These are phyloP conservation scores for Aurelia aurita DNA, from an alignment of 30 jellyfish, hydroid and myxozoan genomes.

Conservation along the genomic window DNA sequence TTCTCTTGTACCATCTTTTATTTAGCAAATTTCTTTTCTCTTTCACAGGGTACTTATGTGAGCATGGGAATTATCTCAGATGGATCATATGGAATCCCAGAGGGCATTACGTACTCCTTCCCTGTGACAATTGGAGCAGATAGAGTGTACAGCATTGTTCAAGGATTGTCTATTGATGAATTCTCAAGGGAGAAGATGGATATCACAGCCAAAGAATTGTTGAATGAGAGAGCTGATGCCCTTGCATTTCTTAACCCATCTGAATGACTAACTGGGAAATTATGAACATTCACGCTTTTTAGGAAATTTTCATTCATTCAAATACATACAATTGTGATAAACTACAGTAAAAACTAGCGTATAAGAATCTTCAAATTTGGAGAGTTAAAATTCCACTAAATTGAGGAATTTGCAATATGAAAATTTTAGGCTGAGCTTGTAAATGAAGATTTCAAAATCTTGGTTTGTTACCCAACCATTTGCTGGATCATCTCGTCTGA, in stretches of 20 bases:
- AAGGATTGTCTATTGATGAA: constrained; percentile 85
- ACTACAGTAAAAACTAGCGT: neutral
- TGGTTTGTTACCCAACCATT: too few species aligned
- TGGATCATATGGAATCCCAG: constrained; percentile 98
- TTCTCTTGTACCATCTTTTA: too few species aligned
- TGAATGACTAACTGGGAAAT: constrained; percentile 69
- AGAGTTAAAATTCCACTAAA: too few species aligned
- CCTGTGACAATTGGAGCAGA: constrained; percentile 88
- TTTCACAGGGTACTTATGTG: constrained; percentile 70
- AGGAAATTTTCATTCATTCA: too few species aligned
- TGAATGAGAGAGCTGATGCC: constrained; percentile 84
- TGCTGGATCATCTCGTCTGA: too few species aligned
- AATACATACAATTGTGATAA: too few species aligned
- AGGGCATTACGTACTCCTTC: constrained; percentile 92
- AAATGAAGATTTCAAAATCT: too few species aligned
- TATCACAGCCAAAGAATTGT: constrained; percentile 89
- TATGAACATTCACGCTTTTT: neutral
- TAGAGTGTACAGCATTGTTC: constrained; percentile 84
- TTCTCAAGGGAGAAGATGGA: constrained; percentile 97
- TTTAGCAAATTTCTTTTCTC: too few species aligned
- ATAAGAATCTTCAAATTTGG: neutral
- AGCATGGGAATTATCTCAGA: constrained; percentile 98
- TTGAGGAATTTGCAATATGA: too few species aligned
- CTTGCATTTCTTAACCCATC: constrained; percentile 64
- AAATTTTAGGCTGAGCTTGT: too few species aligned